phyloP scores from a whole-genome alignment of 2,888 invertebrate genomes.

The Zootermopsis nevadensis region DNA sequence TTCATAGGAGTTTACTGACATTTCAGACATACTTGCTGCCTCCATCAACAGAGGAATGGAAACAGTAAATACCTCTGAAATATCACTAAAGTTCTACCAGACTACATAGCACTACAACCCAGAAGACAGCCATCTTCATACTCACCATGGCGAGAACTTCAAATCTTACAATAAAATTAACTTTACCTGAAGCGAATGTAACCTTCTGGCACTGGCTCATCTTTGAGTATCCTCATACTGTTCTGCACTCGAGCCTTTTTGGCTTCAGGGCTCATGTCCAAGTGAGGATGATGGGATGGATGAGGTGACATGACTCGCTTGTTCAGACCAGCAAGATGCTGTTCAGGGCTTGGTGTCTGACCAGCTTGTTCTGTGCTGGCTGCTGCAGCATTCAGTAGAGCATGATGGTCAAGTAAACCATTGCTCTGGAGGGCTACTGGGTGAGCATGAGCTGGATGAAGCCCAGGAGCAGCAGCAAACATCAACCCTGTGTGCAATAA shows the following conservation, averaged over 20 bases:
- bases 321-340: slow-evolving; percentile 50
- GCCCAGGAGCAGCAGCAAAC: slow-evolving; percentile 61
- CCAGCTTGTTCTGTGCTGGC: slow-evolving; percentile 13
- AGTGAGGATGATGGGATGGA: slow-evolving; percentile 52
- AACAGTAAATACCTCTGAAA: too few relatives aligned
- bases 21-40: too few relatives aligned
- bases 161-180: not conserved
- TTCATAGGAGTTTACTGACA: too few relatives aligned
- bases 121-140: too few relatives aligned
- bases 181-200: slow-evolving; percentile 81
- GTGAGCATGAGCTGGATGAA: slow-evolving; percentile 54
- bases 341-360: slow-evolving; percentile 44
- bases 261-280: slow-evolving; percentile 67
- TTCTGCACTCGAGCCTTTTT: slow-evolving; percentile 74
- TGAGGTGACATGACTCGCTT: slow-evolving; percentile 66
- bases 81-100: too few relatives aligned
- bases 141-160: too few relatives aligned
- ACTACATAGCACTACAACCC: too few relatives aligned
- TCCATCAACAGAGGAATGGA: too few relatives aligned
- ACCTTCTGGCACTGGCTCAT: slow-evolving; percentile 90
- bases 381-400: slow-evolving; percentile 15
- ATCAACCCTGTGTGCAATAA: slow-evolving; percentile 59
- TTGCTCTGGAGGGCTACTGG: slow-evolving; percentile 54
- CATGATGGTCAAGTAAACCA: slow-evolving; percentile 53
- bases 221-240: slow-evolving; percentile 83